phyloP scores from a whole-genome alignment of 1,140 invertebrate species.

The Pteromalus puparum region DNA sequence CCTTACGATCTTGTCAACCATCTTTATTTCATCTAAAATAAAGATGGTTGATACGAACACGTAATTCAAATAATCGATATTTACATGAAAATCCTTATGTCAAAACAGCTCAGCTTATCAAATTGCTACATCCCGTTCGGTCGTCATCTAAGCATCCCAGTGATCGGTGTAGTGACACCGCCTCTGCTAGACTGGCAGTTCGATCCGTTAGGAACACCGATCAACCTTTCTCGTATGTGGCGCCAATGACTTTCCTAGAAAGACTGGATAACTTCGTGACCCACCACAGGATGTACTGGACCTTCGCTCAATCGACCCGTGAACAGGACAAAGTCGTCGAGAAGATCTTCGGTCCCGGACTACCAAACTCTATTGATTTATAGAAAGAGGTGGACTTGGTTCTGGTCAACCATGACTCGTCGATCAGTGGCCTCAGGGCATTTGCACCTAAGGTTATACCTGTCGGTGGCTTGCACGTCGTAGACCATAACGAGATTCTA shows the following conservation, averaged over 20 bases:
- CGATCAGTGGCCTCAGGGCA: constrained; percentile 73
- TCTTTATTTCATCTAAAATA: no score
- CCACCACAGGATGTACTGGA: background rate
- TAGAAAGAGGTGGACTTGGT: constrained; percentile 72
- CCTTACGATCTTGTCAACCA: constrained; percentile 53
- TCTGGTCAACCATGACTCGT: constrained; percentile 77
- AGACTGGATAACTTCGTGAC: constrained; percentile 67
- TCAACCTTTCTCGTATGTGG: constrained; percentile 71
- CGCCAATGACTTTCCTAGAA: constrained; percentile 80
- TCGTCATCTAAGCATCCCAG: constrained; percentile 76
- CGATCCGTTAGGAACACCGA: constrained; percentile 77
- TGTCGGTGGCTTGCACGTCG: constrained; percentile 78
- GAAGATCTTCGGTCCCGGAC: no score
- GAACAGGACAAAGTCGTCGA: no score
- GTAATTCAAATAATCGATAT: no score
- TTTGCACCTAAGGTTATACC: constrained; percentile 75
- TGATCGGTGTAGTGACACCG: constrained; percentile 76
- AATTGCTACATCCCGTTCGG: constrained; percentile 76
- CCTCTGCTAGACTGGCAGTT: constrained; percentile 78
- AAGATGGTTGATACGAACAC: no score
- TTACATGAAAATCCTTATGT: no score
- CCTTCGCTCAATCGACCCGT: no score
- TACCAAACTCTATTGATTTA: constrained; percentile 59
- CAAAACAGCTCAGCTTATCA: constrained; percentile 58
- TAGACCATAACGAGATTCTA: constrained; percentile 51